phyloP scores from a whole-genome alignment of 2,888 invertebrate species.

The Psococerastis gibbosa region DNA sequence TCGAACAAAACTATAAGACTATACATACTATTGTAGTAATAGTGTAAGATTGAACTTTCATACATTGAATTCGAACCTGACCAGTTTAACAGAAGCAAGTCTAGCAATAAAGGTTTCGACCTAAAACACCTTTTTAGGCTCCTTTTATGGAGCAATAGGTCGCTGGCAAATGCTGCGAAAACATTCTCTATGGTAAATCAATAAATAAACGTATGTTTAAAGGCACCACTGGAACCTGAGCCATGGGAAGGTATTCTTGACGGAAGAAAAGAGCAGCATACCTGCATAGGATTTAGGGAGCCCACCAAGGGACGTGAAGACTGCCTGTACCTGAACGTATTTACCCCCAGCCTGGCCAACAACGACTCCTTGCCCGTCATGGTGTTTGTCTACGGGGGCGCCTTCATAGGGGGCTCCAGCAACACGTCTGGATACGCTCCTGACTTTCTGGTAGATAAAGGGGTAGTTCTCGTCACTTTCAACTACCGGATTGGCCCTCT shows the following conservation, averaged over 20 bases:
- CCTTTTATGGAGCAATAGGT: too few relatives aligned
- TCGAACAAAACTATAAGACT: too few relatives aligned
- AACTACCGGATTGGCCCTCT: conserved; percentile 3
- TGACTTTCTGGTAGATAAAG: conserved; percentile 4
- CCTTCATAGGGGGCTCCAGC: conserved; percentile 6
- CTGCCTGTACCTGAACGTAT: conserved; percentile 15
- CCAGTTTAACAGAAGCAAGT: too few relatives aligned
- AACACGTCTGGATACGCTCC: background rate
- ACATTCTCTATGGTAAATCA: too few relatives aligned
- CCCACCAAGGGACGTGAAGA: conserved; percentile 14
- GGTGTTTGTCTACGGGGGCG: conserved; percentile 6
- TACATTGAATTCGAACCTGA: too few relatives aligned
- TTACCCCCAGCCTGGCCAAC: conserved; percentile 10
- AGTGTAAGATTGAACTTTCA: too few relatives aligned
- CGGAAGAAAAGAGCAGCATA: background rate
- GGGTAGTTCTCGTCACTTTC: conserved; percentile 5
- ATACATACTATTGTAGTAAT: too few relatives aligned
- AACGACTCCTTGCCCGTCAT: background rate
- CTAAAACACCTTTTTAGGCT: too few relatives aligned
- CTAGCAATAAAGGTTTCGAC: too few relatives aligned
- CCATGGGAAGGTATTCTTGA: conserved; percentile 5
- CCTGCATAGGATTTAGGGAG: conserved; percentile 1
- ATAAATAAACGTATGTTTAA: background rate
- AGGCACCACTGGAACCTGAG: background rate
- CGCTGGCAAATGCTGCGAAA: too few relatives aligned